These are phyloP conservation scores for rat (Rattus norvegicus) DNA, from an alignment of 2,113 vertebrate genomes.

Conservation along the genomic window GRCr8 NC_086021.1:129188501-129189000, in stretches of 20 bases:
- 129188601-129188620: conserved; percentile 53
- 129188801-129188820: not conserved
- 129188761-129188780: conserved; percentile 62
- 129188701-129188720: conserved; percentile 72
- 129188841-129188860: not conserved
- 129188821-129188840: not conserved
- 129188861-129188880: too few relatives aligned
- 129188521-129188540: conserved; percentile 21
- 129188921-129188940: not conserved
- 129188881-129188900: not conserved
- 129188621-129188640: not conserved
- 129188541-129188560: not conserved
- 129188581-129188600: conserved; percentile 66
- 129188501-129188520: conserved; percentile 50
- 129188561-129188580: not conserved
- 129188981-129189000: conserved; percentile 39
- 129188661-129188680: conserved; percentile 25
- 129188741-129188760: conserved; percentile 53
- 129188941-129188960: not conserved
- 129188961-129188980: not conserved
- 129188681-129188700: conserved; percentile 62
- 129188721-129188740: conserved; percentile 23
- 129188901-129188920: not conserved
- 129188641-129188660: conserved; percentile 25
- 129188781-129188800: conserved; percentile 67